Conservation (phyloP, 2,797 vertebrate genomes). For the Antennarius maculatus region DNA sequence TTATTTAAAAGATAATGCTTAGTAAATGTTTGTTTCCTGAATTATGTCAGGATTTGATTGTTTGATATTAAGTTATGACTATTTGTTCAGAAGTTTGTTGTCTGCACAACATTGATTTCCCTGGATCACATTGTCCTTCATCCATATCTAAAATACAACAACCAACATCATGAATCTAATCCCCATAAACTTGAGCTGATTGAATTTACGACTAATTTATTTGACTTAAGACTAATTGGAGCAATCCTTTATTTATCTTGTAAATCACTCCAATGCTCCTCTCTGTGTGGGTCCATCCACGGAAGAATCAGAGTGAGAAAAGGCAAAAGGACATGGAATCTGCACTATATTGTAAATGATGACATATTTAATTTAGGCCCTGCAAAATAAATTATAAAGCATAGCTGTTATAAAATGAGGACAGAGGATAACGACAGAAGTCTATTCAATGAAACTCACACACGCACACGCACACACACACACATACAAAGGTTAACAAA, state of each 20-base stretch:
- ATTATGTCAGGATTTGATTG: not conserved
- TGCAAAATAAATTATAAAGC: conserved; percentile 76
- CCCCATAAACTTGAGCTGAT: conserved; percentile 75
- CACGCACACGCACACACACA: conserved; percentile 15
- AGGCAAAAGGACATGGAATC: conserved; percentile 46
- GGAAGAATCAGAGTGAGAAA: conserved; percentile 34
- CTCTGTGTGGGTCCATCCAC: conserved; percentile 50
- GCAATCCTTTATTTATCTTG: conserved; percentile 80
- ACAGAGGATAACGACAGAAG: conserved; percentile 64
- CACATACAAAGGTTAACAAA: not conserved
- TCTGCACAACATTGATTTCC: not conserved
- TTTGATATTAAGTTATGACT: not conserved
- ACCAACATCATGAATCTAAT: conserved; percentile 77
- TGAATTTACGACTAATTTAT: conserved; percentile 84
- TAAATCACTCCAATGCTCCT: conserved; percentile 73
- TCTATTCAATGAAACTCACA: conserved; percentile 36
- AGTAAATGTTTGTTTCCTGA: not conserved
- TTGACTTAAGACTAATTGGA: conserved; percentile 85
- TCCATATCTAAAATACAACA: conserved; percentile 45
- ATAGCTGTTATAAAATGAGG: conserved; percentile 76
- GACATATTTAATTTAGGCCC: conserved; percentile 78
- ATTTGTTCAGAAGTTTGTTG: no score
- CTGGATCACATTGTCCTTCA: conserved; percentile 31
- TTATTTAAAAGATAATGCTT: not conserved
- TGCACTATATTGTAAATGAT: conserved; percentile 73